phyloP scores from a whole-genome alignment of 2,888 invertebrate genomes.

The Drosophila stalkeri region DNA sequence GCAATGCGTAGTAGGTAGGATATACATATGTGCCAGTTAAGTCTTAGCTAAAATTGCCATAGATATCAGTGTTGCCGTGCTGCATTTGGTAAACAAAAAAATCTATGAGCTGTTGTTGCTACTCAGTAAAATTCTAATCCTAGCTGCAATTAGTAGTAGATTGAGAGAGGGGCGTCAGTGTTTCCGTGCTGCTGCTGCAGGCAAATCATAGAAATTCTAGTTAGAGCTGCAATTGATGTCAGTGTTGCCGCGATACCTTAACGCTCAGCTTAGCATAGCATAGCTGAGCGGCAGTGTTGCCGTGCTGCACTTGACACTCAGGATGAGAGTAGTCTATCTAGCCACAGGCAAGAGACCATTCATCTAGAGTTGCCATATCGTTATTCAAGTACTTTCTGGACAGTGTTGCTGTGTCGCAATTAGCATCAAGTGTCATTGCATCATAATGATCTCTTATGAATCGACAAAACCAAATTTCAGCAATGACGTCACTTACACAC shows the following conservation, averaged over 20 bases:
- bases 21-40: no score
- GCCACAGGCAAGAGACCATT: neutral
- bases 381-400: no score
- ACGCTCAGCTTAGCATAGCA: neutral
- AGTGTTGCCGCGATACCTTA: neutral
- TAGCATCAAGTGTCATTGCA: conserved; percentile 3
- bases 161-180: no score
- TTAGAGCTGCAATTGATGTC: neutral
- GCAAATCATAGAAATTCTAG: neutral
- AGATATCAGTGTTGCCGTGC: neutral
- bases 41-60: no score
- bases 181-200: neutral
- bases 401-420: conserved; percentile 8
- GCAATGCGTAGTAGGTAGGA: no score
- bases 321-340: neutral
- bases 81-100: neutral
- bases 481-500: conserved; percentile 46
- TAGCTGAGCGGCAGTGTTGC: neutral
- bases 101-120: neutral
- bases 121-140: neutral
- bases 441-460: conserved; percentile 10
- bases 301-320: neutral
- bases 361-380: neutral
- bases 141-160: neutral
- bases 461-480: conserved; percentile 14